Percentiles rank a stretch among this genome's conserved stretches.
Conservation (phyloP, 2,888 invertebrate species). For the Tigriopus californicus region DNA sequence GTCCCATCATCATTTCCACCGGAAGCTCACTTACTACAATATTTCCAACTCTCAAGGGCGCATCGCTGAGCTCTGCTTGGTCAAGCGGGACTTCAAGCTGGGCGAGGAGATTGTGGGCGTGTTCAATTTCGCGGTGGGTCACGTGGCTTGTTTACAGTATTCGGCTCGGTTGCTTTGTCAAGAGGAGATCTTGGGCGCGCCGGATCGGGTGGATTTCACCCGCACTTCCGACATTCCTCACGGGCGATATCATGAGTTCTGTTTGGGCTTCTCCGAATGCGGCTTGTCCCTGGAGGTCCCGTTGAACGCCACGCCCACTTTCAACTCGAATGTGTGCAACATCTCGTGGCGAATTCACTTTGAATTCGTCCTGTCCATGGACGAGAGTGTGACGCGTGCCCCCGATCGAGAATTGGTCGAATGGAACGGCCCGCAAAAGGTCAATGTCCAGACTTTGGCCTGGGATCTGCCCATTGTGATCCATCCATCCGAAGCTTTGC, state of each 20-base stretch:
- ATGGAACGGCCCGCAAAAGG: neutral
- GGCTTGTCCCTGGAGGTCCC: neutral
- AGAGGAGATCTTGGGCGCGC: neutral
- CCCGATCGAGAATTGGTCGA: neutral
- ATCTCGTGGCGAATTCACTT: neutral
- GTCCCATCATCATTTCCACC: too few relatives aligned
- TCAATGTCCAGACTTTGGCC: neutral
- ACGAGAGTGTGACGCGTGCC: neutral
- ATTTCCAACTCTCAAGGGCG: neutral
- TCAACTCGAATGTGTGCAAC: neutral
- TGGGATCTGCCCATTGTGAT: neutral
- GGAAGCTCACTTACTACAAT: neutral
- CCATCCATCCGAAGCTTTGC: neutral
- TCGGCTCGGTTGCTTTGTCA: neutral
- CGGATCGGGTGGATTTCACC: neutral
- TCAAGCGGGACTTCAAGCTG: neutral
- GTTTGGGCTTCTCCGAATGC: neutral
- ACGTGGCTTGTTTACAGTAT: neutral
- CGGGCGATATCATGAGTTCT: neutral
- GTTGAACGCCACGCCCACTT: constrained; percentile 2
- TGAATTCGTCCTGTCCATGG: neutral
- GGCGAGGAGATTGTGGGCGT: constrained; percentile 7
- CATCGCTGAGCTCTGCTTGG: neutral
- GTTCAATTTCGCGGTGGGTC: constrained; percentile 1
- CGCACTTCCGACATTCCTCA: neutral